phyloP scores from a whole-genome alignment of 2,797 vertebrate species.

The Mycteria americana region DNA sequence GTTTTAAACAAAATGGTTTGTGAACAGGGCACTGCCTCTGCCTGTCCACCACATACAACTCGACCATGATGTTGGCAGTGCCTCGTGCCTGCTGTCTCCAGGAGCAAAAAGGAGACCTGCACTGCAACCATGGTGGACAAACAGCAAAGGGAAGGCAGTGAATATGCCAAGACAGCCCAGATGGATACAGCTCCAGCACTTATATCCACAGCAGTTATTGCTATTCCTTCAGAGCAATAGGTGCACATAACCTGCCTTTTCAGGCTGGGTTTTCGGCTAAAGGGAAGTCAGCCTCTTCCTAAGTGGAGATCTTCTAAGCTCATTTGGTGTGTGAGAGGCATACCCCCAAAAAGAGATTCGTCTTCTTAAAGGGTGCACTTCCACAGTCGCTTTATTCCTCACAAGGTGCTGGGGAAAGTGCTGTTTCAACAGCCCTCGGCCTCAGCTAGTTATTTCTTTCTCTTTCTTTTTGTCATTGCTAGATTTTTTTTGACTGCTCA shows the following conservation, averaged over 20 bases:
- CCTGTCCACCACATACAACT: not conserved
- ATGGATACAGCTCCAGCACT: not conserved
- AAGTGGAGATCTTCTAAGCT: not conserved
- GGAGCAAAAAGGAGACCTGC: not conserved
- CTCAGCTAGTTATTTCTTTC: not conserved
- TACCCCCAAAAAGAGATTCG: rapidly evolving
- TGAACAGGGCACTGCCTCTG: not conserved
- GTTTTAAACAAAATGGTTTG: not conserved
- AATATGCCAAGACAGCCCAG: not conserved
- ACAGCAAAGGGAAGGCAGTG: not conserved
- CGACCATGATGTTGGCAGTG: rapidly evolving
- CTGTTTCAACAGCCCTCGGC: not conserved
- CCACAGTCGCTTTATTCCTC: not conserved
- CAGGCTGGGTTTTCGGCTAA: not conserved
- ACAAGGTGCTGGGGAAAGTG: not conserved
- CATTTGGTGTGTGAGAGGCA: not conserved
- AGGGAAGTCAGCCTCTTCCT: not conserved
- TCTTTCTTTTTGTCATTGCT: not conserved
- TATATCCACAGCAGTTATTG: not conserved
- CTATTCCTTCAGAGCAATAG: not conserved
- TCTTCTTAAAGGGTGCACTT: not conserved
- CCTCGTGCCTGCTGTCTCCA: not conserved
- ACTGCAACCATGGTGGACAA: not conserved
- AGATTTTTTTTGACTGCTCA: not conserved
- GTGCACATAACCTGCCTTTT: not conserved